Conservation (phyloP, 2,113 vertebrate genomes). For the Chaetodon trifascialis region DNA sequence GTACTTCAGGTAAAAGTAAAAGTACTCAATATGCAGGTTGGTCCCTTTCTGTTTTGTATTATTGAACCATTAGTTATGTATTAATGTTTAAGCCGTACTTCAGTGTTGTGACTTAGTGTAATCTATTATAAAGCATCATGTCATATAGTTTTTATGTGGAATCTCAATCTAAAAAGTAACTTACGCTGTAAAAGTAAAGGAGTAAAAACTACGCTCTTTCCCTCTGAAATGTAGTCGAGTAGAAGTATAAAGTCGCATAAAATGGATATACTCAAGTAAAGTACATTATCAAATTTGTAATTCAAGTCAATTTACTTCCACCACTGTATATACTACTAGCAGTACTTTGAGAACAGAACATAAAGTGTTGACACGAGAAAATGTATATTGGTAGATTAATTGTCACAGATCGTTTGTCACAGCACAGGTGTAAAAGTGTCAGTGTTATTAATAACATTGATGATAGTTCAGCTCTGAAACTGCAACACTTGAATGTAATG, state of each 20-base stretch:
- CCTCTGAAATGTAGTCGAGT: not conserved
- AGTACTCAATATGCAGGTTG: not conserved
- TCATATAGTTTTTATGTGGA: not conserved
- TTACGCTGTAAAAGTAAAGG: not conserved
- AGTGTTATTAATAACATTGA: too few relatives aligned
- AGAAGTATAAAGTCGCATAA: not conserved
- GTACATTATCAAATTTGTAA: not conserved
- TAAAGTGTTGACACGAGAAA: too few relatives aligned
- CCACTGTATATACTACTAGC: too few relatives aligned
- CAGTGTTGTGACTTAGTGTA: not conserved
- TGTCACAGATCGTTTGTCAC: too few relatives aligned
- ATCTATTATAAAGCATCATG: not conserved
- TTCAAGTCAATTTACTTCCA: too few relatives aligned
- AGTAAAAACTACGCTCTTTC: not conserved
- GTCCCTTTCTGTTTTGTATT: not conserved
- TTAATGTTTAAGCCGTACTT: not conserved
- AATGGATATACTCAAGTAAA: not conserved
- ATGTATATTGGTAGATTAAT: too few relatives aligned
- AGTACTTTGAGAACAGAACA: too few relatives aligned
- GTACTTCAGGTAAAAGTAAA: too few relatives aligned
- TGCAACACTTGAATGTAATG: too few relatives aligned
- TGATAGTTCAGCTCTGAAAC: too few relatives aligned
- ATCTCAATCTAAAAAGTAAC: not conserved
- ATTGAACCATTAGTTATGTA: not conserved
- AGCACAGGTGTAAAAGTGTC: too few relatives aligned